Conservation (phyloP, 1,140 invertebrate species). For the Philotrypesis tridentata region DNA sequence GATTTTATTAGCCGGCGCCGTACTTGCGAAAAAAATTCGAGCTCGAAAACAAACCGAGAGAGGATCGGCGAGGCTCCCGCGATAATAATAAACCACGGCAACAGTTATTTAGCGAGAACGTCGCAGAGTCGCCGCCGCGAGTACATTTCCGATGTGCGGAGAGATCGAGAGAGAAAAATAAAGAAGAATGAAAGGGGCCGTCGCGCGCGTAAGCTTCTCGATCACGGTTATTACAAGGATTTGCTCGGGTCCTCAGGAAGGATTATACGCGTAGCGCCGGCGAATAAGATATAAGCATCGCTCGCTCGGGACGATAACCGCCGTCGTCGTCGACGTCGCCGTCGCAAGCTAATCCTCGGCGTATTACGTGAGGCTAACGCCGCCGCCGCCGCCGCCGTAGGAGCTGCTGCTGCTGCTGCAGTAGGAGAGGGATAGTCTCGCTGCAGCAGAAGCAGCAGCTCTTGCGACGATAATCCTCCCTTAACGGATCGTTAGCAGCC, state of each 20-base stretch:
- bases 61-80: too few species aligned
- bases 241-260: neutral
- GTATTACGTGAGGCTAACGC: neutral
- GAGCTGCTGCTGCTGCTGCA: too few species aligned
- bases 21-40: neutral
- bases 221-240: neutral
- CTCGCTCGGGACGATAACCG: neutral
- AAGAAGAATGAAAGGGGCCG: too few species aligned
- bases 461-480: conserved; percentile 55
- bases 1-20: neutral
- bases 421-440: conserved; percentile 12
- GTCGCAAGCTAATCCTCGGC: neutral
- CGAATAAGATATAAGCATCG: neutral
- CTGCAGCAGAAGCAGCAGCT: too few species aligned
- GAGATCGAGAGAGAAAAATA: neutral
- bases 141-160: neutral
- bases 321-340: neutral
- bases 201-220: neutral
- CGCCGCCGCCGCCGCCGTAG: too few species aligned
- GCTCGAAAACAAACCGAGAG: neutral
- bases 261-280: neutral
- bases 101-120: neutral
- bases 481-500: conserved; percentile 56
- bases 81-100: neutral
- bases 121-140: neutral